phyloP scores from a whole-genome alignment of 2,888 invertebrate genomes.

The Glaucopsyche alexis region DNA sequence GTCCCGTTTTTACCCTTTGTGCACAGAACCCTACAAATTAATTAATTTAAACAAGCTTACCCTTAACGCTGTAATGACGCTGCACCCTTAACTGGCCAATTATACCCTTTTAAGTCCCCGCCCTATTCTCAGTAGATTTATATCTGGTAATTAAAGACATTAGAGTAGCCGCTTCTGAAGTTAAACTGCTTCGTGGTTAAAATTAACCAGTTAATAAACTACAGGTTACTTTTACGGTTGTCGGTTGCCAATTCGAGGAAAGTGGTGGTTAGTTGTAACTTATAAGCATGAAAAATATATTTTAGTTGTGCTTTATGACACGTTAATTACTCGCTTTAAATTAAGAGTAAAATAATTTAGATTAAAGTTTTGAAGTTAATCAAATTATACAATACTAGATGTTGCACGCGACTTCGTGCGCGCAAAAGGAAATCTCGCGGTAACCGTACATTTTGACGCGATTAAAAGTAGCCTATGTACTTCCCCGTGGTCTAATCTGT shows the following conservation, averaged over 20 bases:
- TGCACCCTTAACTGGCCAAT: conserved; percentile 73
- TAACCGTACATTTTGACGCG: no score
- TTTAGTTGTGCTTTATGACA: background rate
- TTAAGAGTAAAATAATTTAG: no score
- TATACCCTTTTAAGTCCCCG: conserved; percentile 68
- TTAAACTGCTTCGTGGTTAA: conserved; percentile 35
- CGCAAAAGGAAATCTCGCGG: no score
- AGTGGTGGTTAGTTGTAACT: conserved; percentile 5
- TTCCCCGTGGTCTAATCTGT: no score
- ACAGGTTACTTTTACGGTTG: background rate
- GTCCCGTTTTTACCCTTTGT: no score
- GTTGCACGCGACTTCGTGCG: no score
- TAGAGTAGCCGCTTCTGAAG: conserved; percentile 52
- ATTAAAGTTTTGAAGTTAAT: no score
- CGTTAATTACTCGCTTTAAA: no score
- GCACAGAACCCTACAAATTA: background rate
- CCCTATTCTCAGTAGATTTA: conserved; percentile 70
- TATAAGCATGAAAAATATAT: background rate
- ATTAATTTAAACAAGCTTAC: conserved; percentile 39
- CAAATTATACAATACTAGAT: no score
- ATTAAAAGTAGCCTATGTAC: no score
- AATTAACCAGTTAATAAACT: conserved; percentile 24
- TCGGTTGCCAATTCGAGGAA: conserved; percentile 21
- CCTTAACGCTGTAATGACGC: conserved; percentile 64
- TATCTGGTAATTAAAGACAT: conserved; percentile 64